phyloP scores from a whole-genome alignment of 2,888 invertebrate genomes.

The Drosophila nr. medialis region DNA sequence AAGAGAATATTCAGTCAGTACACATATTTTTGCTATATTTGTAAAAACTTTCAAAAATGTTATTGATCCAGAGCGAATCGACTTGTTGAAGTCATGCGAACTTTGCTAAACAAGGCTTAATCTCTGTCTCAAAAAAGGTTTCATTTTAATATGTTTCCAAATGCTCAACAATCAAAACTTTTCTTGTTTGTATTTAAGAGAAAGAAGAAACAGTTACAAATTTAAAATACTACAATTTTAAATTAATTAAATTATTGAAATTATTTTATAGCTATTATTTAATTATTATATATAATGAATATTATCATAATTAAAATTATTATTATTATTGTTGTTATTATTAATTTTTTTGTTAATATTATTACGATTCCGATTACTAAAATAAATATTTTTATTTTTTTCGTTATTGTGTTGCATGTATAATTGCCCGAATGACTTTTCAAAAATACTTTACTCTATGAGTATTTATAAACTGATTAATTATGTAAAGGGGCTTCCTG shows the following conservation, averaged over 20 bases:
- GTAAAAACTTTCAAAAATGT: background rate
- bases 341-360: background rate
- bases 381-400: background rate
- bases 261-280: background rate
- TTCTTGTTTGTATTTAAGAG: background rate
- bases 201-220: background rate
- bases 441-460: conserved; percentile 15
- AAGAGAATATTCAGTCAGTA: background rate
- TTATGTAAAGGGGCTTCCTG: conserved; percentile 77
- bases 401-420: conserved; percentile 3
- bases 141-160: background rate
- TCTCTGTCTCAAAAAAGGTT: background rate
- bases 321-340: background rate
- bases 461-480: conserved; percentile 76
- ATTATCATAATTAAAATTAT: too few species aligned
- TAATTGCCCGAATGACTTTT: conserved; percentile 36
- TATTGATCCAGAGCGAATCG: background rate
- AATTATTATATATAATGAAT: background rate
- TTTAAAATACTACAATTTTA: too few species aligned
- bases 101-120: background rate
- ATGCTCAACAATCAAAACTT: background rate
- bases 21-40: background rate
- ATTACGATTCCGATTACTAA: background rate
- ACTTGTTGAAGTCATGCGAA: background rate
- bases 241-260: background rate